These are phyloP conservation scores for Xiphias gladius DNA, from an alignment of 2,113 vertebrate genomes.

Conservation along the genomic window DNA sequence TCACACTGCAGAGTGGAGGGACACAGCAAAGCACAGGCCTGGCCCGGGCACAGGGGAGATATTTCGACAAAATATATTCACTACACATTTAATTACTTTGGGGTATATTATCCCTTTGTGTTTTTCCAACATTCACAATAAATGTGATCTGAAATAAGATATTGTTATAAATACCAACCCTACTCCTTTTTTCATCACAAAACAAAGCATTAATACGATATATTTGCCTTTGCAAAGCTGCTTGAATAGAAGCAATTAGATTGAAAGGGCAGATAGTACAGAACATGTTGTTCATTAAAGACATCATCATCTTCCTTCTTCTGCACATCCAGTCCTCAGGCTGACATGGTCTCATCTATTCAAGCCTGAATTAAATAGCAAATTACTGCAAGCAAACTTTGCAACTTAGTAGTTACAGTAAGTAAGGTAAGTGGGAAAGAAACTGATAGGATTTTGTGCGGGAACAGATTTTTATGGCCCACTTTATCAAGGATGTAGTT, in stretches of 20 bases:
- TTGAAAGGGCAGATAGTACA: conserved; percentile 18
- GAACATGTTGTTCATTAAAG: conserved; percentile 33
- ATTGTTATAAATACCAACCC: neutral
- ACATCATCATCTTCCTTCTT: conserved; percentile 4
- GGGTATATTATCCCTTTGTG: neutral
- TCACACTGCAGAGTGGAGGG: conserved; percentile 47
- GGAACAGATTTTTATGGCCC: neutral
- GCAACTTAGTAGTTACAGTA: neutral
- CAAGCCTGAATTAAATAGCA: conserved; percentile 1
- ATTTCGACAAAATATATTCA: conserved; percentile 18
- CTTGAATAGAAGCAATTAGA: conserved; percentile 23
- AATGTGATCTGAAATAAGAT: neutral
- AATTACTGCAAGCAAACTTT: conserved; percentile 24
- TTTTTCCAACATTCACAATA: conserved; percentile 18
- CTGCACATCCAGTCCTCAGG: neutral
- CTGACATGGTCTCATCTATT: neutral
- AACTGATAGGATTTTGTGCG: neutral
- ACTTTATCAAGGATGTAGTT: neutral
- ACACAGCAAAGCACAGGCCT: conserved; percentile 37
- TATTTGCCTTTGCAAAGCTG: conserved; percentile 39
- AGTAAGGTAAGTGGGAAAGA: neutral
- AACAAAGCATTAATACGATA: neutral
- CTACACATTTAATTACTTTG: conserved; percentile 10
- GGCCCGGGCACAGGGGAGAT: neutral
- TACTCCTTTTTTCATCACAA: neutral